These are phyloP conservation scores for Mimumesa dahlbomi DNA, from an alignment of 2,888 invertebrate species.

Conservation along the genomic window DNA sequence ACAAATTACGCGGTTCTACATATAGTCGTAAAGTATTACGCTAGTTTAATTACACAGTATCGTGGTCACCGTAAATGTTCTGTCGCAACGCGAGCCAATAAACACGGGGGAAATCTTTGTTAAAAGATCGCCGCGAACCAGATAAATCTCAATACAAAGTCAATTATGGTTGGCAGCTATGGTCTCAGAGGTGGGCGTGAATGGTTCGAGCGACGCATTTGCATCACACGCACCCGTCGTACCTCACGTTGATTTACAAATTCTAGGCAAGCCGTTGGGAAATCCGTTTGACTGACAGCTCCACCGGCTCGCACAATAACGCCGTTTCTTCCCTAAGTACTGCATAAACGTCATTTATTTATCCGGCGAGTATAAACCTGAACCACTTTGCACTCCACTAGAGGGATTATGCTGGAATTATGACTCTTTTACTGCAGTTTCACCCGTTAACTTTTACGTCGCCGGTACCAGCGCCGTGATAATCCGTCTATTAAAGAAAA, in stretches of 20 bases:
- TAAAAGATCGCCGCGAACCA: constrained; percentile 53
- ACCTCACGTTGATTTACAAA: constrained; percentile 60
- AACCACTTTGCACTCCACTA: not conserved
- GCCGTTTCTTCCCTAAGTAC: constrained; percentile 16
- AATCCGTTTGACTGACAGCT: constrained; percentile 37
- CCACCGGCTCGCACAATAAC: constrained; percentile 7
- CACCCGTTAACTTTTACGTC: no score
- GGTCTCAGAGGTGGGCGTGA: constrained; percentile 58
- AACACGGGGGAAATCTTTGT: constrained; percentile 49
- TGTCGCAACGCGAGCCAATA: constrained; percentile 37
- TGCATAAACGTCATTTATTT: constrained; percentile 30
- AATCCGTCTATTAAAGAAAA: no score
- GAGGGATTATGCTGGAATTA: constrained; percentile 5
- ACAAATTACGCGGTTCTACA: constrained; percentile 13
- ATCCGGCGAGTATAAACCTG: not conserved
- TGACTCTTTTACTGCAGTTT: not conserved
- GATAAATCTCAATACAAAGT: constrained; percentile 66
- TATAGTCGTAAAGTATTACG: constrained; percentile 34
- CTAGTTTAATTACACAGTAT: constrained; percentile 54
- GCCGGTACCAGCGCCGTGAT: no score
- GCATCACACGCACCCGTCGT: constrained; percentile 43
- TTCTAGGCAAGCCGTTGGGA: constrained; percentile 51
- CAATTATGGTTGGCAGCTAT: constrained; percentile 60
- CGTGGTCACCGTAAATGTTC: constrained; percentile 34
- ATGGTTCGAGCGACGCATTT: constrained; percentile 58